Evolutionary conservation across 1,140 invertebrate genomes (phyloP).

Genomic region (Penaeus japonicus): DNA sequence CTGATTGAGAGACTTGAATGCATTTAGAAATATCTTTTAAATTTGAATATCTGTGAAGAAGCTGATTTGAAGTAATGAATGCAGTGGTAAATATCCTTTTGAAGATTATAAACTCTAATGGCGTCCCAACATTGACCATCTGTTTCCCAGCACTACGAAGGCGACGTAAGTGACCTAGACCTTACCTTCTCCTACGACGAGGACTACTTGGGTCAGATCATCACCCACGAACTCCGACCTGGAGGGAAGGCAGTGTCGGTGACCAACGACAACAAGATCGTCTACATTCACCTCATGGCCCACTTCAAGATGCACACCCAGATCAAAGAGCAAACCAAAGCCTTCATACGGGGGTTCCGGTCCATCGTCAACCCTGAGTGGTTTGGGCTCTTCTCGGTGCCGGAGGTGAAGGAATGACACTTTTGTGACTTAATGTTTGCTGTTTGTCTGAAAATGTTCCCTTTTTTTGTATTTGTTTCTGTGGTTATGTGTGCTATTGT

Average conservation of each 20-base stretch:
- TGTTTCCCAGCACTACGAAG: conserved; percentile 78
- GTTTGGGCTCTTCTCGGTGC: conserved; percentile 94
- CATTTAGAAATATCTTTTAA: too few species aligned
- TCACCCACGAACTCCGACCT: conserved; percentile 89
- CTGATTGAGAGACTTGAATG: not conserved
- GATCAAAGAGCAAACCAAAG: conserved; percentile 93
- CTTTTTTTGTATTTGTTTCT: not conserved
- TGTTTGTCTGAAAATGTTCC: not conserved
- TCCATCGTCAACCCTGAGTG: conserved; percentile 95
- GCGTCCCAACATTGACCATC: not conserved
- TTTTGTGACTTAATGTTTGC: conserved; percentile 63
- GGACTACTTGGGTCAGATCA: conserved; percentile 90
- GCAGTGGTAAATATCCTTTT: not conserved
- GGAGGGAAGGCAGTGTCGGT: conserved; percentile 92
- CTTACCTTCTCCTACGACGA: conserved; percentile 97
- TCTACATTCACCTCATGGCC: conserved; percentile 98
- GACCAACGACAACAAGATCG: conserved; percentile 96
- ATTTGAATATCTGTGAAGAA: too few species aligned
- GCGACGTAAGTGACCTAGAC: conserved; percentile 92
- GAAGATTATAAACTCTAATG: not conserved
- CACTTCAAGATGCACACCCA: conserved; percentile 97
- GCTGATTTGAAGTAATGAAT: not conserved
- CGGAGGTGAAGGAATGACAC: conserved; percentile 75
- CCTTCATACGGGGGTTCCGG: conserved; percentile 95
- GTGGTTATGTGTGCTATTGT: too few species aligned